Conservation (phyloP, 37 sponge, comb jelly and placozoan genomes). For the Aplysina aerophoba region DNA sequence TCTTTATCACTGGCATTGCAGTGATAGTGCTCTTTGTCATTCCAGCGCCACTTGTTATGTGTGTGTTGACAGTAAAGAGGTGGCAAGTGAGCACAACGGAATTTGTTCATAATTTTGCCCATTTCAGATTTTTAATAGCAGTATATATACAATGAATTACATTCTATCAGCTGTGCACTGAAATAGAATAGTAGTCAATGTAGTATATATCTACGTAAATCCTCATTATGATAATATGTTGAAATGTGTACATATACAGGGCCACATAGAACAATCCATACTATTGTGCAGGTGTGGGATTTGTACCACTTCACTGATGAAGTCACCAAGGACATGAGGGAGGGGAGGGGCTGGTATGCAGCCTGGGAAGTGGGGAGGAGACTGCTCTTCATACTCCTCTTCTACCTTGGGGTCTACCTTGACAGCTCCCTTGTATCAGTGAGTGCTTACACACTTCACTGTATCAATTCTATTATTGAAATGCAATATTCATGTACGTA, state of each 20-base stretch:
- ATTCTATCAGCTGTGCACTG: too few relatives aligned
- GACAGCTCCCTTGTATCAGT: conserved; percentile 65
- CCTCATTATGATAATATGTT: too few relatives aligned
- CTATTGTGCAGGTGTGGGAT: neutral
- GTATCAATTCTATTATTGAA: too few relatives aligned
- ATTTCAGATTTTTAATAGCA: too few relatives aligned
- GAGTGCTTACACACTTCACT: conserved; percentile 17
- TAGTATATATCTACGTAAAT: too few relatives aligned
- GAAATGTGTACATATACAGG: too few relatives aligned
- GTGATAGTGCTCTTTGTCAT: conserved; percentile 50
- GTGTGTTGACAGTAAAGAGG: conserved; percentile 8
- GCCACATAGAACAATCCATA: neutral
- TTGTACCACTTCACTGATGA: conserved; percentile 71
- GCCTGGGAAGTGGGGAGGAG: conserved; percentile 80
- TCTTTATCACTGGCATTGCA: conserved; percentile 45
- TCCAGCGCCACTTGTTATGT: conserved; percentile 39
- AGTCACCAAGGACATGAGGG: conserved; percentile 58
- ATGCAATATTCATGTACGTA: neutral
- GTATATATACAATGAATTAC: too few relatives aligned
- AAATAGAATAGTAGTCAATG: too few relatives aligned
- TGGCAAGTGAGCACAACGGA: neutral
- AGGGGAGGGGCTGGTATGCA: conserved; percentile 60
- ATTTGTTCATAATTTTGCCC: too few relatives aligned
- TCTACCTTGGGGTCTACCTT: conserved; percentile 36
- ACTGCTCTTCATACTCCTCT: conserved; percentile 59